A percentile compares a stretch with the other conserved stretches of the same genome.
Conservation (phyloP, 2,797 vertebrate genomes). For the Microtus californicus region DNA sequence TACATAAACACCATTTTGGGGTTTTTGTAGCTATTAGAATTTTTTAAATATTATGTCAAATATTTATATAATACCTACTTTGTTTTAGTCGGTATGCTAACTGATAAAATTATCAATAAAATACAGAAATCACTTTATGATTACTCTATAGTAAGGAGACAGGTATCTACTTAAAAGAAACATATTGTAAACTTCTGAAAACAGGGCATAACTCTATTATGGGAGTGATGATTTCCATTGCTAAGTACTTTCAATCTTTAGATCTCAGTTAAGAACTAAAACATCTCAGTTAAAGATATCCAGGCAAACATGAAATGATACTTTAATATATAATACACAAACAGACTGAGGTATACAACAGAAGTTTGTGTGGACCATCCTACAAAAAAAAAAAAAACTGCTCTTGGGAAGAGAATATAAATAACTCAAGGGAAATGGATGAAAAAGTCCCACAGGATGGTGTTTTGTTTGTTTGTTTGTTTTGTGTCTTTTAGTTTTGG, state of each 20-base stretch:
- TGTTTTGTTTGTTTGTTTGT: too few relatives aligned
- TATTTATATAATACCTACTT: not conserved
- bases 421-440: not conserved
- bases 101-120: not conserved
- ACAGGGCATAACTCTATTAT: not conserved
- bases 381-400: not conserved
- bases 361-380: not conserved
- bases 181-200: not conserved
- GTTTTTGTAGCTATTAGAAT: not conserved
- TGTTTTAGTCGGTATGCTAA: not conserved
- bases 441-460: not conserved
- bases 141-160: not conserved
- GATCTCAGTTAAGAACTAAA: not conserved
- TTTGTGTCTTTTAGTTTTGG: too few relatives aligned
- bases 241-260: not conserved
- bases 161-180: not conserved
- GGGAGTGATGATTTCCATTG: not conserved
- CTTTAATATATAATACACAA: not conserved
- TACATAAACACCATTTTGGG: not conserved
- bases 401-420: not conserved
- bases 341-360: not conserved
- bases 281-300: not conserved
- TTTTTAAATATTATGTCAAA: not conserved
- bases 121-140: not conserved
- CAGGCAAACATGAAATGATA: not conserved